phyloP scores from a whole-genome alignment of 1,140 invertebrate species.

The Popillia japonica region DNA sequence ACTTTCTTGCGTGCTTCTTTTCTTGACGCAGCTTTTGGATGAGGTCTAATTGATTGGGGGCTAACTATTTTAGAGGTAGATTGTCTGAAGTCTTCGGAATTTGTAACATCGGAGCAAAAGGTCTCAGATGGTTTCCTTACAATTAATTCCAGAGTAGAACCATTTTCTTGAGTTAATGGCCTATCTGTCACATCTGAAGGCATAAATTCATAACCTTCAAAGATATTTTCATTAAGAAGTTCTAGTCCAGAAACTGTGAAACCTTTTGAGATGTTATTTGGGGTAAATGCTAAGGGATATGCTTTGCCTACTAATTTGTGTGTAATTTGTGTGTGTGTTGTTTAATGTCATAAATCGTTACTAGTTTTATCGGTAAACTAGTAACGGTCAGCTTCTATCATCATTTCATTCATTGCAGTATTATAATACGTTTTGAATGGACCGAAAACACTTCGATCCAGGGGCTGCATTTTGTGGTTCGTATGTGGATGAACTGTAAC shows the following conservation, averaged over 20 bases:
- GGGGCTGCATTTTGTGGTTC: neutral
- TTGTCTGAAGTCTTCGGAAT: neutral
- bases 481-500: neutral
- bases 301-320: neutral
- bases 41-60: neutral
- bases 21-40: conserved; percentile 1
- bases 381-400: neutral
- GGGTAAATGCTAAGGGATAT: neutral
- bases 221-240: conserved; percentile 5
- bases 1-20: neutral
- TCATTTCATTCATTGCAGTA: conserved; percentile 8
- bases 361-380: neutral
- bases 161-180: conserved; percentile 1
- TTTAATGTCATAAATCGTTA: conserved; percentile 12
- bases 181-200: neutral
- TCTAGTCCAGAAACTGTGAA: neutral
- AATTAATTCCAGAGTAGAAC: neutral
- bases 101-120: neutral
- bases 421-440: neutral
- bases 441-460: neutral
- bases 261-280: neutral
- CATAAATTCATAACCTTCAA: conserved; percentile 5
- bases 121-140: neutral
- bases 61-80: neutral
- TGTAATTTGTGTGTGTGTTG: too few species aligned